These are phyloP conservation scores for Stomatorhinus walkeri DNA, from an alignment of 2,797 vertebrate species.

Conservation along the genomic window DNA sequence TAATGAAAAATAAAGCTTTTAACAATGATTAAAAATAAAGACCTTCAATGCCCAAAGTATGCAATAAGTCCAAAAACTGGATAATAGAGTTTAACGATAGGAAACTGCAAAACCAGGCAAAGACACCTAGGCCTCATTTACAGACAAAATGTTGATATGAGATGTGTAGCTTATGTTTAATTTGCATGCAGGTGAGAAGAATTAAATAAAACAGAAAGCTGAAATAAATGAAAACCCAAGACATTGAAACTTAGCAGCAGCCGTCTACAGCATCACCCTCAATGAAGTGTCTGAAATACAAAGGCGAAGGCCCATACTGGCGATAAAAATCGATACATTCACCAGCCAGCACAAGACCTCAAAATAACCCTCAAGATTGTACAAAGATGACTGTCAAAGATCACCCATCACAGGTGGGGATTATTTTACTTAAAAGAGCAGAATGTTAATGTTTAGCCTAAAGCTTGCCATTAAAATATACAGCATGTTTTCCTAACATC, in stretches of 20 bases:
- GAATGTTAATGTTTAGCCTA: neutral
- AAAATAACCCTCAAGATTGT: neutral
- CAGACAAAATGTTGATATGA: neutral
- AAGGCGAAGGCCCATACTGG: neutral
- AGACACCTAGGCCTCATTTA: neutral
- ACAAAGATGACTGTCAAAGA: neutral
- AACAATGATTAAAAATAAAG: conserved; percentile 24
- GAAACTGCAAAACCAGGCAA: neutral
- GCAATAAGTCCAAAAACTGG: neutral
- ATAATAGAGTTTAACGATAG: neutral
- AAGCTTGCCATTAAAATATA: conserved; percentile 1
- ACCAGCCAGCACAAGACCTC: neutral
- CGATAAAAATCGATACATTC: neutral
- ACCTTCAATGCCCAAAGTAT: conserved; percentile 5
- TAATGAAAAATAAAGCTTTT: conserved; percentile 22
- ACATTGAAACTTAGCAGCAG: neutral
- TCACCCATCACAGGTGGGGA: neutral
- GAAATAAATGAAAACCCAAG: neutral
- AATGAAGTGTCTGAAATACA: neutral
- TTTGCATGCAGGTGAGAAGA: neutral
- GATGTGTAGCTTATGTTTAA: neutral
- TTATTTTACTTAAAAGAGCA: neutral
- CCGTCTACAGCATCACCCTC: neutral
- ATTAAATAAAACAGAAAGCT: neutral
- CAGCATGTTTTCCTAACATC: neutral